Evolutionary conservation across 2,888 invertebrate genomes (phyloP), one percentile per base, ranked within the genome.

Genomic region (Volucella bombylans): DNA sequence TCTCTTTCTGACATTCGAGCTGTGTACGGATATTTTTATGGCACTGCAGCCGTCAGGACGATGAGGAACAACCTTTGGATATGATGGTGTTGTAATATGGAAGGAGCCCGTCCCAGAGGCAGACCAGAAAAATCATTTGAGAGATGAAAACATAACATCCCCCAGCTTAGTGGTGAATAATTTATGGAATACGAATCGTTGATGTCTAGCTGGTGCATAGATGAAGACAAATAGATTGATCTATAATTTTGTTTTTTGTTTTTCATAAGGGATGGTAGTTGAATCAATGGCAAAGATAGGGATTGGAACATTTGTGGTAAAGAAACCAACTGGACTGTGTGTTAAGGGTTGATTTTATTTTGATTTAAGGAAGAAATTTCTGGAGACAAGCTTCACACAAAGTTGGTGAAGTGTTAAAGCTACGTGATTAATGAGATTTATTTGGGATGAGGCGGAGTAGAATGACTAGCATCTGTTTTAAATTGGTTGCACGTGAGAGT

Each of bases 141-240:
- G 14, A 61, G 74, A 74, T 79, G 73, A 74, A 74, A 79, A 74
- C 69, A 69, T 80, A 55, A 79, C 74, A 74, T 65, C 65, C 69
- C 49, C 47, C 50, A 71, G 65, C 83, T 83, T 79, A 61, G 69
- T 71, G 65, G 47, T 67, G 80, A 83, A 83, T 83, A 80, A 79
- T 80, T 83, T 83, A 83, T 83, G 74, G 71, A 76, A 83, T 55
- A 65, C 52, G 54, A 83, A 61, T 69, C 65, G 61, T 74, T 80
- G 74, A 80, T 80, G 83, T 80, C 74, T 83, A 74, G 74, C 38
- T 69, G 79, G 65, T 31, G 74, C 73, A 83, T 76, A 76, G 79
- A 80, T 83, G 83, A 83, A 83, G 79, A 80, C 79, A 80, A 83
- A 83, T 83, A 83, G 79, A 83, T 80, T 80, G 83, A 80, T 76